These are phyloP conservation scores for Tuta absoluta DNA, from an alignment of 2,888 invertebrate genomes.

Conservation along the genomic window DNA sequence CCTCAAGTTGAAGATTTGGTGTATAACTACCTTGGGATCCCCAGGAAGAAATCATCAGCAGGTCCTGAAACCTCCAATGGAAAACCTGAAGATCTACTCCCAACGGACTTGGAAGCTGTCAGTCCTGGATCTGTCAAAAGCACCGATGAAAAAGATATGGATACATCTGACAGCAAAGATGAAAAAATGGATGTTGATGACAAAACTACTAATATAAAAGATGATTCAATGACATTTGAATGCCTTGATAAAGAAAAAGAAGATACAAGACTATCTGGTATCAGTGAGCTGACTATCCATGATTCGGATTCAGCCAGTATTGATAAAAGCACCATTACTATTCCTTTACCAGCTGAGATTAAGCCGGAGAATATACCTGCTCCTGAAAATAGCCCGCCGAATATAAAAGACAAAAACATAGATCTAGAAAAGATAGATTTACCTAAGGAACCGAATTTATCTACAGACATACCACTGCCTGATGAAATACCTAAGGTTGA, in stretches of 20 bases:
- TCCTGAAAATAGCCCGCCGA: conserved; percentile 75
- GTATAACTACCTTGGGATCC: conserved; percentile 91
- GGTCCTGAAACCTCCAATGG: conserved; percentile 59
- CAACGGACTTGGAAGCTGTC: conserved; percentile 89
- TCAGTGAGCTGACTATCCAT: conserved; percentile 62
- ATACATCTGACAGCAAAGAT: conserved; percentile 43
- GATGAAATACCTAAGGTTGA: conserved; percentile 36
- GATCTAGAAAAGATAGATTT: conserved; percentile 64
- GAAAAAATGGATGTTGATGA: conserved; percentile 55
- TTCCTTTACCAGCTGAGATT: conserved; percentile 61
- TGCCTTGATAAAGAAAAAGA: conserved; percentile 54
- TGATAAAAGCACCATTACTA: conserved; percentile 51
- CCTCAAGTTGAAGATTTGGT: conserved; percentile 95
- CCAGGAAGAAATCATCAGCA: conserved; percentile 81
- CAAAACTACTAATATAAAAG: conserved; percentile 47
- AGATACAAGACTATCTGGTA: conserved; percentile 77
- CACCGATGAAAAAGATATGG: conserved; percentile 70
- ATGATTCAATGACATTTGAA: conserved; percentile 35
- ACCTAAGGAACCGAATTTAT: conserved; percentile 55
- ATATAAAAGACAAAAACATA: conserved; percentile 45
- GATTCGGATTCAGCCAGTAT: conserved; percentile 52
- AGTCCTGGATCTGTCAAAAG: conserved; percentile 89
- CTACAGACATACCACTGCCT: conserved; percentile 40
- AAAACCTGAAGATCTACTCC: conserved; percentile 79
- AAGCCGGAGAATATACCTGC: conserved; percentile 61